phyloP scores from a whole-genome alignment of 2,113 vertebrate genomes.

The Erythrolamprus reginae region DNA sequence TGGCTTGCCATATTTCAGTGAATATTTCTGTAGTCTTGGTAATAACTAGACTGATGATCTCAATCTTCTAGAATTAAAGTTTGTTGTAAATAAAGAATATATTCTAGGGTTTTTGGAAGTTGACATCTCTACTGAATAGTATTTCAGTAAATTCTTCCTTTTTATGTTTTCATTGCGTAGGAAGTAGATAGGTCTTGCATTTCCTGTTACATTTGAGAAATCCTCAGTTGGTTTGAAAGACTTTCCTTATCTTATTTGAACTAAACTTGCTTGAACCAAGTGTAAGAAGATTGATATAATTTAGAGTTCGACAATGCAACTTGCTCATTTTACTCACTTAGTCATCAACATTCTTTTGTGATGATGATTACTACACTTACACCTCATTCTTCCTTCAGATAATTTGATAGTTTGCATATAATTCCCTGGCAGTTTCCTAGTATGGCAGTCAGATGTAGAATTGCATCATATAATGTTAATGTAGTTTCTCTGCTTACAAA shows the following conservation, averaged over 20 bases:
- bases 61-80: neutral
- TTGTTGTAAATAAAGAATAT: neutral
- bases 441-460: neutral
- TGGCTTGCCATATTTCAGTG: neutral
- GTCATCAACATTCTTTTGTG: neutral
- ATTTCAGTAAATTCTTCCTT: neutral
- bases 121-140: neutral
- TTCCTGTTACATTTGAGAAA: neutral
- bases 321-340: neutral
- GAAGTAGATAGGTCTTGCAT: neutral
- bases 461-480: neutral
- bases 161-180: neutral
- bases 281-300: neutral
- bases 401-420: neutral
- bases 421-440: neutral
- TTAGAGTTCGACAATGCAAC: neutral
- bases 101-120: neutral
- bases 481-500: neutral
- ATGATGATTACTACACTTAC: neutral
- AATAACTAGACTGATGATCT: neutral
- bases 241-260: neutral
- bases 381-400: neutral
- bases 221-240: neutral
- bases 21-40: neutral
- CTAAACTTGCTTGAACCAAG: neutral